These are phyloP conservation scores for Gila robusta DNA, from an alignment of 2,797 vertebrate genomes.

Conservation along the genomic window DNA sequence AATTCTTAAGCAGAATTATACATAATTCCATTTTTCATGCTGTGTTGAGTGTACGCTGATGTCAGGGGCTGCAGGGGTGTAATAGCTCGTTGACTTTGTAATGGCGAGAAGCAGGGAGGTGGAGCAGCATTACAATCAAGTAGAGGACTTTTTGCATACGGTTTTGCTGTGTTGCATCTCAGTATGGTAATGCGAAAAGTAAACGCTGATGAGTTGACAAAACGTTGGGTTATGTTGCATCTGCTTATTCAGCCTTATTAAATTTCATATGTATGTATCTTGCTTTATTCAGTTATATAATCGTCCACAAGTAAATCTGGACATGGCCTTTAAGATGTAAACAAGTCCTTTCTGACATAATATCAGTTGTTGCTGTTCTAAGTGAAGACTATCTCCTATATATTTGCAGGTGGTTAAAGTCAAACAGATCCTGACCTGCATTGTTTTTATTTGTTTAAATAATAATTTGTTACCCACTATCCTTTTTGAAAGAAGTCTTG, in stretches of 20 bases:
- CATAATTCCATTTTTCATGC: constrained; percentile 41
- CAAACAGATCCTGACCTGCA: neutral
- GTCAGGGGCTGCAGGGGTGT: constrained; percentile 46
- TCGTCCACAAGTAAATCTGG: neutral
- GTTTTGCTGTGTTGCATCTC: constrained; percentile 41
- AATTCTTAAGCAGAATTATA: constrained; percentile 48
- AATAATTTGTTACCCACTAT: neutral
- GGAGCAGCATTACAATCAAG: constrained; percentile 45
- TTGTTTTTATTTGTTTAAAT: constrained; percentile 12
- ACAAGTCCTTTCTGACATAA: neutral
- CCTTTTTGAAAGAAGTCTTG: neutral
- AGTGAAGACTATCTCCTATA: neutral
- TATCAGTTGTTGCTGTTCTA: neutral
- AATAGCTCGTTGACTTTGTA: constrained; percentile 44
- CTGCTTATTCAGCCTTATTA: constrained; percentile 14
- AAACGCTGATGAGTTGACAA: constrained; percentile 26
- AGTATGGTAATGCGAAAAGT: constrained; percentile 50
- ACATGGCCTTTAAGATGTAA: neutral
- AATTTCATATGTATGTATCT: neutral
- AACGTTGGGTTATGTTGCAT: neutral
- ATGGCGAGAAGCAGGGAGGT: constrained; percentile 27
- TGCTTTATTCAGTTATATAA: neutral
- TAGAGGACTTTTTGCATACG: neutral
- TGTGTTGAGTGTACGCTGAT: constrained; percentile 32
- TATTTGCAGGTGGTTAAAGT: neutral